These are phyloP conservation scores for Lindbergichthys nudifrons DNA, from an alignment of 2,797 vertebrate species.

Conservation along the genomic window DNA sequence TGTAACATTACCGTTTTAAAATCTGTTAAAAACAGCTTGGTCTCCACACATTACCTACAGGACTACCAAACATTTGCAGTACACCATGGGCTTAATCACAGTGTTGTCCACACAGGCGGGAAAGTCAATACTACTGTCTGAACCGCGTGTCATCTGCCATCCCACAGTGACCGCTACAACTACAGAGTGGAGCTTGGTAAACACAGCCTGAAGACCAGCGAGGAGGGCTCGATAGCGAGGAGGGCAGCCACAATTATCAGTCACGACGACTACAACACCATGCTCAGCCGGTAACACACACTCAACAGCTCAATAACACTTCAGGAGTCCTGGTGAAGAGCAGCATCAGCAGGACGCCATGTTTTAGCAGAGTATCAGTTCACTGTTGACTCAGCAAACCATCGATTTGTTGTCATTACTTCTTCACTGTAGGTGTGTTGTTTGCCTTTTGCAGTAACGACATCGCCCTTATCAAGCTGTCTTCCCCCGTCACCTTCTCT, in stretches of 20 bases:
- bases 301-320: slow-evolving; percentile 6
- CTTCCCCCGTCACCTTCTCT: slow-evolving; percentile 69
- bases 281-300: slow-evolving; percentile 76
- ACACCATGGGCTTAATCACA: slow-evolving; percentile 8
- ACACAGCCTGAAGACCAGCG: slow-evolving; percentile 79
- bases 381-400: background rate
- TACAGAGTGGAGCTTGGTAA: slow-evolving; percentile 87
- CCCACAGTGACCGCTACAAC: slow-evolving; percentile 72
- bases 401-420: background rate
- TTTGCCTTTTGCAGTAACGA: slow-evolving; percentile 76
- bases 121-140: slow-evolving; percentile 13
- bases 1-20: background rate
- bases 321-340: background rate
- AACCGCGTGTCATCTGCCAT: slow-evolving; percentile 20
- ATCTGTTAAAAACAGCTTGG: background rate
- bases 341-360: background rate
- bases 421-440: background rate
- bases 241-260: slow-evolving; percentile 76
- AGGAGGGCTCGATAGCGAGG: slow-evolving; percentile 73
- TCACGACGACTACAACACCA: slow-evolving; percentile 80
- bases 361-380: background rate
- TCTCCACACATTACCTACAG: background rate
- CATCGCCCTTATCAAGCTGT: slow-evolving; percentile 90
- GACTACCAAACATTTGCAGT: background rate
- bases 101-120: slow-evolving; percentile 6